Evolutionary conservation across 2,888 invertebrate species (phyloP).

Genomic region (Azorinus chamasolen): DNA sequence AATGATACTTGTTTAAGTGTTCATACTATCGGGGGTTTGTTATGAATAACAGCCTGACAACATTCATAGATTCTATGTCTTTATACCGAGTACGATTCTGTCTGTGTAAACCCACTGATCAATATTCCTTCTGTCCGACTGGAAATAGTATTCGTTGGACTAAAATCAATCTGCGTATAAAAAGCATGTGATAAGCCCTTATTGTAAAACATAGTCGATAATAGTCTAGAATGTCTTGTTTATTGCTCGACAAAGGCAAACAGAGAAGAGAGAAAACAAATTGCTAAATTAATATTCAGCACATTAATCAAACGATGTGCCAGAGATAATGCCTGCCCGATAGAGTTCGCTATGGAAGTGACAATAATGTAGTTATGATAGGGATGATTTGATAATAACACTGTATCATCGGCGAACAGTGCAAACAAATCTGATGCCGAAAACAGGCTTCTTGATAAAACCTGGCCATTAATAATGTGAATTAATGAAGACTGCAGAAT

Average conservation of each 20-base stretch:
- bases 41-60: too few species aligned
- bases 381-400: constrained; percentile 18
- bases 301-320: constrained; percentile 68
- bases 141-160: constrained; percentile 33
- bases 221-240: constrained; percentile 67
- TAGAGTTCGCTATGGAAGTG: constrained; percentile 45
- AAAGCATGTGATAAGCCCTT: constrained; percentile 65
- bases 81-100: constrained; percentile 36
- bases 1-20: too few species aligned
- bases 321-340: constrained; percentile 60
- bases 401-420: constrained; percentile 7
- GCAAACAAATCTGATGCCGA: constrained; percentile 11
- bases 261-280: constrained; percentile 65
- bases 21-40: too few species aligned
- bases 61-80: constrained; percentile 4
- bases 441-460: constrained; percentile 3
- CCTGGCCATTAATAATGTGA: constrained; percentile 1
- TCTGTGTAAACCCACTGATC: constrained; percentile 11
- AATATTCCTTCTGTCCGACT: constrained; percentile 30
- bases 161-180: constrained; percentile 69
- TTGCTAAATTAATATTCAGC: constrained; percentile 72
- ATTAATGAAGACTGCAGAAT: constrained; percentile 1
- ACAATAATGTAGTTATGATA: constrained; percentile 38
- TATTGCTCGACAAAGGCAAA: constrained; percentile 68
- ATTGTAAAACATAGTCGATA: constrained; percentile 68